Evolutionary conservation across 1,140 invertebrate species (phyloP), one percentile per base, ranked within the genome.

Genomic region (Bemisia tabaci): DNA sequence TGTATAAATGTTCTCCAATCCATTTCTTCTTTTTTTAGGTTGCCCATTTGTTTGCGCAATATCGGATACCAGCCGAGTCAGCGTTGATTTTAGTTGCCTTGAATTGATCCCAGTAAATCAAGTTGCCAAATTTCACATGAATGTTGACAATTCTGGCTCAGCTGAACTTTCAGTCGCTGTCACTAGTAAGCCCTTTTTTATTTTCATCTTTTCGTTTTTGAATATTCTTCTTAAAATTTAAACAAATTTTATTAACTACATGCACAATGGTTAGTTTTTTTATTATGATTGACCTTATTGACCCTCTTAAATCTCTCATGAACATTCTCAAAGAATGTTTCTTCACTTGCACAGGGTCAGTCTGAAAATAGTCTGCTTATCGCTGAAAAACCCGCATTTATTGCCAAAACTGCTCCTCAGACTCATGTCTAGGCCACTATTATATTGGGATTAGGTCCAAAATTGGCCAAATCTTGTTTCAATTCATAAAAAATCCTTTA

Each of bases 101-200:
- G 94, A 97, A 78, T 77, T 97, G 68, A 88, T 95, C 70, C 89
- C 93, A 1, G 90, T 96, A 12, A 90, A 91, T 74, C 85, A 91
- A 74, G 79, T 90, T 65, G 91, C 91, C 70, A 88, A 85, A 72
- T 95, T 96, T 79, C 88, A 92, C 73, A 93, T 96, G 78, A 86
- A 86, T 22, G 90, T 95, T 23, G 91, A 92, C 73, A 91, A 69
- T 11, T 87, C 68, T 24, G 68, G 66, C 27, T 74, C 87, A 66
- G 91, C 91, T 2, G 92, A 94, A 77, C 80, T 95, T 64, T 90
- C 91, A 24, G 90, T 95, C 62, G 90, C 90, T 24, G 90, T 95
- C 2, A 84, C 89, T 71, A 90, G 85, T 82, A 77, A 71, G 69
- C 60, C 12, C 1, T 12, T 59, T 23, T n/a, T n/a, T n/a, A n/a